Evolutionary conservation across 2,797 vertebrate genomes (phyloP).

Genomic region (Zenarchopterus dispar): DNA sequence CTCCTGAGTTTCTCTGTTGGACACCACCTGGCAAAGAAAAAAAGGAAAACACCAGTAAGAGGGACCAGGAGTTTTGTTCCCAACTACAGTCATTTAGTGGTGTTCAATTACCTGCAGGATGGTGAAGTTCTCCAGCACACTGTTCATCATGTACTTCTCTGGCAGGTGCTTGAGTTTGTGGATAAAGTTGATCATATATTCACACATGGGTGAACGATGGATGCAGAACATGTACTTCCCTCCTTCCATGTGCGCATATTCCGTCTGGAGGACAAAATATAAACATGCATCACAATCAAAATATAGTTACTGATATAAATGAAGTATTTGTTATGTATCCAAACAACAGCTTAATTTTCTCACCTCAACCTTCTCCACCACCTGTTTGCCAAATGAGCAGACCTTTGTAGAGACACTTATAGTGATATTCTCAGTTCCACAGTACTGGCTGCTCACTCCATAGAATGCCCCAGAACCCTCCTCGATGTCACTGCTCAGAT

Average conservation of each 20-base stretch:
- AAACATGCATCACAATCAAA: background rate
- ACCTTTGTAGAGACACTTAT: constrained; percentile 96
- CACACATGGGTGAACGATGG: constrained; percentile 94
- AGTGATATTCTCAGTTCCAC: constrained; percentile 92
- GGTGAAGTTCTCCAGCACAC: constrained; percentile 97
- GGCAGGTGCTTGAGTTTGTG: constrained; percentile 97
- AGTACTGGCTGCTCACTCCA: constrained; percentile 95
- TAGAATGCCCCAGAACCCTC: constrained; percentile 92
- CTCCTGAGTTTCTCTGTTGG: constrained; percentile 96
- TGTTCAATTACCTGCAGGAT: constrained; percentile 87
- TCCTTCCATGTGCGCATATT: constrained; percentile 91
- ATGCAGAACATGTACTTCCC: constrained; percentile 93
- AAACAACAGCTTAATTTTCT: constrained; percentile 51
- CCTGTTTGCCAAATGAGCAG: constrained; percentile 96
- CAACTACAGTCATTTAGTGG: background rate
- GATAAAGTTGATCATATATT: constrained; percentile 99
- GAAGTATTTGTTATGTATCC: background rate
- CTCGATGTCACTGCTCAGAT: constrained; percentile 91
- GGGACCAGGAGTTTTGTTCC: background rate
- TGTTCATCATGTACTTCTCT: constrained; percentile 99
- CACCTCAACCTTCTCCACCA: constrained; percentile 97
- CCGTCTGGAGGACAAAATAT: constrained; percentile 80
- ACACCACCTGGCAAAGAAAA: constrained; percentile 87
- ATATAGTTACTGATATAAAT: background rate
- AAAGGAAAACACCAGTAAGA: constrained; percentile 1